These are phyloP conservation scores for Cassiopea xamachana DNA, from an alignment of 30 jellyfish, hydroid and myxozoan species.

Conservation along the genomic window DNA sequence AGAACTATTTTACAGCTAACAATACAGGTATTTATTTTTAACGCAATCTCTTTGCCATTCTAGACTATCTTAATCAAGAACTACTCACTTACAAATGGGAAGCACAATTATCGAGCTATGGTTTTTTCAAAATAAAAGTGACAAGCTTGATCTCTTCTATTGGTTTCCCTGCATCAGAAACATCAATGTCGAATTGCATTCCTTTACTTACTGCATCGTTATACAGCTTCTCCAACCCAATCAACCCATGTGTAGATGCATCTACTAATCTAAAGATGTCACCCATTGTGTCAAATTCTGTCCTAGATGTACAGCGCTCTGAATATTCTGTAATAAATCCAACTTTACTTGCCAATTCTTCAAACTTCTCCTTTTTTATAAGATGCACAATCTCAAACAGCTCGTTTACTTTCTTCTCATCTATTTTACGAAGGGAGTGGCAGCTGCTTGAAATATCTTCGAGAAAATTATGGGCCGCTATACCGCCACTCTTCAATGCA, in stretches of 20 bases:
- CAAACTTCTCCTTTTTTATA: not conserved
- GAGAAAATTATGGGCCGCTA: conserved; percentile 7
- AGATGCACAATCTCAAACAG: not conserved
- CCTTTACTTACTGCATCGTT: not conserved
- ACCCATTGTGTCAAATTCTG: not conserved
- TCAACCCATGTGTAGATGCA: not conserved
- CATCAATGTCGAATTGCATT: not conserved
- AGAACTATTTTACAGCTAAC: too few relatives aligned
- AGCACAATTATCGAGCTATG: not conserved
- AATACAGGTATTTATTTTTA: too few relatives aligned
- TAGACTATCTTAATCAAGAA: too few relatives aligned
- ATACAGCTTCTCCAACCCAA: not conserved
- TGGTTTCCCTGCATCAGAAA: not conserved
- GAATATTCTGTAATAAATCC: conserved; percentile 1
- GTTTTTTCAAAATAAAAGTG: not conserved
- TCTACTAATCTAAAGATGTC: not conserved
- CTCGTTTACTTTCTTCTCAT: not conserved
- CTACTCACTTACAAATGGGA: too few relatives aligned
- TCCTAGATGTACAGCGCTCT: not conserved
- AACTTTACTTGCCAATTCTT: not conserved
- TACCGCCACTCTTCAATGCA: conserved; percentile 21
- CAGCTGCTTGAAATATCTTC: not conserved
- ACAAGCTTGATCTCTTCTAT: not conserved
- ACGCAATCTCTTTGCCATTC: too few relatives aligned
- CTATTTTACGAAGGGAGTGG: not conserved